phyloP scores from a whole-genome alignment of 2,797 vertebrate genomes.

The Myripristis murdjan region DNA sequence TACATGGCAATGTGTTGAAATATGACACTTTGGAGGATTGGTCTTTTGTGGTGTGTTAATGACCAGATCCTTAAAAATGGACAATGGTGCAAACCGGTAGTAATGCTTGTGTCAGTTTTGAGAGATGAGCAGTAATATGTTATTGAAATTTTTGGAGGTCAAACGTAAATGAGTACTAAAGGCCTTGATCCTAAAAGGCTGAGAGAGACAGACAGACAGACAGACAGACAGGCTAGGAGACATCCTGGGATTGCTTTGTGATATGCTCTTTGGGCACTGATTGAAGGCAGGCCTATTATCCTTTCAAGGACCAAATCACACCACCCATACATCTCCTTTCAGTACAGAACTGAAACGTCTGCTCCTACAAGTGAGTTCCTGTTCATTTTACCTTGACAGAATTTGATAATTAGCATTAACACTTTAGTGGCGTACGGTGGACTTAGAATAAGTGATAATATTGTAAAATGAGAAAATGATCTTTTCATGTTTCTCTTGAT shows the following conservation, averaged over 20 bases:
- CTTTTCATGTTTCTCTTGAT: too few relatives aligned
- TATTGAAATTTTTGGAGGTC: constrained; percentile 29
- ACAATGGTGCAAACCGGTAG: constrained; percentile 23
- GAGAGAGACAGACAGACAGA: background rate
- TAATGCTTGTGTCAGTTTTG: constrained; percentile 20
- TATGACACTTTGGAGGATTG: constrained; percentile 12
- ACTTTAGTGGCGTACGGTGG: too few relatives aligned
- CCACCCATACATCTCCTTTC: background rate
- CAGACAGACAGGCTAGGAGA: background rate
- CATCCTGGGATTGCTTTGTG: background rate
- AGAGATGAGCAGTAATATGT: constrained; percentile 35
- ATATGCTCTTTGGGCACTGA: background rate
- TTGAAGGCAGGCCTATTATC: background rate
- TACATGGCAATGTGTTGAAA: constrained; percentile 17
- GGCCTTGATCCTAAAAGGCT: constrained; percentile 8
- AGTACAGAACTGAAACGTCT: too few relatives aligned
- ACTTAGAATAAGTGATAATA: too few relatives aligned
- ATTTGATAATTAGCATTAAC: too few relatives aligned
- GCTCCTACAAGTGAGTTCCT: too few relatives aligned
- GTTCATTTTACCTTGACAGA: too few relatives aligned
- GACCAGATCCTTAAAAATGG: constrained; percentile 14
- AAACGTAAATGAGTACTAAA: constrained; percentile 37
- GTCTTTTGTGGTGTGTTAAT: constrained; percentile 26
- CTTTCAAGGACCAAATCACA: background rate
- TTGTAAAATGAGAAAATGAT: too few relatives aligned